Evolutionary conservation across 2,113 vertebrate genomes (phyloP), one percentile per base, ranked within the genome.

Genomic region (Lagenorhynchus albirostris): DNA sequence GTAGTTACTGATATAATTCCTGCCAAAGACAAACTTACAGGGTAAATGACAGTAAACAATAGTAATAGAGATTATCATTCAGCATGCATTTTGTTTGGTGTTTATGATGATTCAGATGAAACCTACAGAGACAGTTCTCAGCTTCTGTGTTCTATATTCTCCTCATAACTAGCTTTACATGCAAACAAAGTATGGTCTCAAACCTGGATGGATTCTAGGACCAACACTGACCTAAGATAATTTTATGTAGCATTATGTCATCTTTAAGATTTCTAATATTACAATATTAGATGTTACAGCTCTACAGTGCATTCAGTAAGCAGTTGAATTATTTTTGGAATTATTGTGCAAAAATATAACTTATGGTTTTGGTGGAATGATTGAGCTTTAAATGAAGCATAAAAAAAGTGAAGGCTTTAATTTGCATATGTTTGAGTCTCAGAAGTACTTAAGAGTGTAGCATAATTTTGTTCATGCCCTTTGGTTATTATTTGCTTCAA

Each of bases 401-500:
- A 15, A 77, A 62, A 50, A 91, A 81, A 76, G 8, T 47, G 33
- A 79, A 53, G 12, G 8, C 29, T 41, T 82, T 77, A 55, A 53
- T 85, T 53, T 77, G 26, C 2, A 25, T 60, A 31, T 83, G 38
- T 47, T 92, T 95, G 58, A 65, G 53, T 58, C 26, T 96, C 14
- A 82, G 67, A 93, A 33, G 44, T 17, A 71, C 26, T 89, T 81
- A 86, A 44, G 6, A 90, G 9, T 62, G 10, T 29, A 84, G 50
- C 33, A 68, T 58, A 21, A 94, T 73, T 92, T 76, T 90, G 1
- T 83, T 70, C 31, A 38, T 86, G 12, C 20, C 11, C 38, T 82
- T 89, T 81, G n/a, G 41, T 70, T 77, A 80, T 80, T 89, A 58
- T 96, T 86, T 96, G 36, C 31, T 93, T 96, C 29, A 87, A 67